These are phyloP conservation scores for Nephrotoma guestfalica DNA, from an alignment of 2,888 invertebrate species.

Conservation along the genomic window DNA sequence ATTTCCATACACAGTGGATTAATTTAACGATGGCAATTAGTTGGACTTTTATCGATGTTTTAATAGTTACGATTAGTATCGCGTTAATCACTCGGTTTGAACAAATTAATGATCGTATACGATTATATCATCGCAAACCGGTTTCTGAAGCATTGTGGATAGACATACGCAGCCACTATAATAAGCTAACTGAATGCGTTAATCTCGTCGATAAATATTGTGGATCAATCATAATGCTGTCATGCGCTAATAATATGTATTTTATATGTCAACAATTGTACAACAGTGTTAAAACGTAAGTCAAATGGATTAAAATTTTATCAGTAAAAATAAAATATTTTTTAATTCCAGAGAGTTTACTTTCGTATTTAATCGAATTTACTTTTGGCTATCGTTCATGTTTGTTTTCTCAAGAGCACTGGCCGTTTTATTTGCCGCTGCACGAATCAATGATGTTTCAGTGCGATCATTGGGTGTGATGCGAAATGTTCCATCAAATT, in stretches of 20 bases:
- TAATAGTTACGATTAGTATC: neutral
- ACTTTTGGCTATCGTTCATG: constrained; percentile 38
- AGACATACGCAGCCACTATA: constrained; percentile 47
- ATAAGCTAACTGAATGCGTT: constrained; percentile 43
- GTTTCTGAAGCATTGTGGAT: constrained; percentile 35
- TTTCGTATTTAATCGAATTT: constrained; percentile 30
- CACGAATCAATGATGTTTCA: constrained; percentile 37
- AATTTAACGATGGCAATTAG: neutral
- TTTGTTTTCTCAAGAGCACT: constrained; percentile 35
- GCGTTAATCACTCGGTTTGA: neutral
- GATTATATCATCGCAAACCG: neutral
- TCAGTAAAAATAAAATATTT: constrained; percentile 14
- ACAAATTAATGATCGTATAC: neutral
- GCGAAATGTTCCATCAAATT: constrained; percentile 27
- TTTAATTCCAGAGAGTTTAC: constrained; percentile 19
- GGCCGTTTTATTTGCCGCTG: constrained; percentile 37
- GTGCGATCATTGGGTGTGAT: constrained; percentile 34
- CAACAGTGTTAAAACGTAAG: constrained; percentile 21
- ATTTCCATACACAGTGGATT: neutral
- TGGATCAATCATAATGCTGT: constrained; percentile 47
- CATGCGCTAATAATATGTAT: constrained; percentile 54
- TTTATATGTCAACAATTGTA: constrained; percentile 60
- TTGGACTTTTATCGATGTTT: neutral
- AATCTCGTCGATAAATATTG: constrained; percentile 43
- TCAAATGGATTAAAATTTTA: constrained; percentile 10